Conservation (phyloP, 1,140 invertebrate species). For the Piezodorus guildinii region DNA sequence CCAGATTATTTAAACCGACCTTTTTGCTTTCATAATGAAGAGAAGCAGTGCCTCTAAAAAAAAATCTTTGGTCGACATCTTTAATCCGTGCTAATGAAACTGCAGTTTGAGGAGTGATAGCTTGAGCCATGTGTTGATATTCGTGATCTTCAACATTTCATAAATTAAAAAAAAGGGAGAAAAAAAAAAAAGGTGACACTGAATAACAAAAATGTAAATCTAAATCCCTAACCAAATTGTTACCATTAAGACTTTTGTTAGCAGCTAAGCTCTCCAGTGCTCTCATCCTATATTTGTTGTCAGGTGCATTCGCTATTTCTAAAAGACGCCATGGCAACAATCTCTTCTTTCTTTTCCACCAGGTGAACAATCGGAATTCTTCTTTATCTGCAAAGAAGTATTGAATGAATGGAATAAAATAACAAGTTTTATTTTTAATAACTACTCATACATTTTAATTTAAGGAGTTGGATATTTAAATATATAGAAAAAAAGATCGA, state of each 20-base stretch:
- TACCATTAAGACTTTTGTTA: neutral
- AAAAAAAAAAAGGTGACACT: no score
- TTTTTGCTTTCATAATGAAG: no score
- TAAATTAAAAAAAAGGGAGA: neutral
- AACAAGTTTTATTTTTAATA: no score
- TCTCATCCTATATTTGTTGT: neutral
- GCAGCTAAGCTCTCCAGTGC: neutral
- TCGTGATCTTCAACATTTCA: neutral
- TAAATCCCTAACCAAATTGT: neutral
- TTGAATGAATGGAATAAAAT: no score
- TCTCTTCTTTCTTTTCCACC: constrained; percentile 2
- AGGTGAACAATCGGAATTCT: neutral
- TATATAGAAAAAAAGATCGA: no score
- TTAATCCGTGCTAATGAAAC: neutral
- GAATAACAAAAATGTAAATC: no score
- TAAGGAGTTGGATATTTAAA: no score
- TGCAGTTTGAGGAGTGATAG: neutral
- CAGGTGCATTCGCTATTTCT: neutral
- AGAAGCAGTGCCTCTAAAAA: constrained; percentile 16
- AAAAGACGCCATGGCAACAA: constrained; percentile 2
- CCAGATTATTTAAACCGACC: no score
- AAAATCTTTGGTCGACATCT: constrained; percentile 7
- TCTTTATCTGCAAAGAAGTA: no score
- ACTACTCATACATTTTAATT: no score
- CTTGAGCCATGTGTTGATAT: constrained; percentile 1